A percentile compares a stretch with the other conserved stretches of the same genome.
phyloP scores from a whole-genome alignment of 2,888 invertebrate species.

The Cerceris ruficornis region DNA sequence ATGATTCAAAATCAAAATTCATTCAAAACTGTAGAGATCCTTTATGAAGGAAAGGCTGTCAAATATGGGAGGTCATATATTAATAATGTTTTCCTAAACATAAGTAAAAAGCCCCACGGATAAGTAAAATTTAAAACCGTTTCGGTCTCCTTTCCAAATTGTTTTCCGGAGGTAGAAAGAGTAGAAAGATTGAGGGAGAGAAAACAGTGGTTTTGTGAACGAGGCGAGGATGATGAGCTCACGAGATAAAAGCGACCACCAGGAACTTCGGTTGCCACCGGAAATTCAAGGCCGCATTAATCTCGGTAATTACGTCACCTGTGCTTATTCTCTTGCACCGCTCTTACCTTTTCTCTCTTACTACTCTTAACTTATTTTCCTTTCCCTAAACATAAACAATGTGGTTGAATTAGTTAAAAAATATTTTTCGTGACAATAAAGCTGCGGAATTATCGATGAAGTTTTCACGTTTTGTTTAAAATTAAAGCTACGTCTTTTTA shows the following conservation, averaged over 20 bases:
- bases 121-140: conserved; percentile 78
- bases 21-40: not conserved
- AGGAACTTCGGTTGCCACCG: conserved; percentile 62
- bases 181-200: conserved; percentile 36
- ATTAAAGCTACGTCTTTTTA: too few species aligned
- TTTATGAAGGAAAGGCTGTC: conserved; percentile 25
- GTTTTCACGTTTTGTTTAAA: too few species aligned
- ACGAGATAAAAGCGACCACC: conserved; percentile 66
- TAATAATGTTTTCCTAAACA: conserved; percentile 46
- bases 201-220: conserved; percentile 40
- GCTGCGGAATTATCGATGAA: too few species aligned
- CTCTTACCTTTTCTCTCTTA: conserved; percentile 37
- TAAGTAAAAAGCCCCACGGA: conserved; percentile 70
- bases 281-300: conserved; percentile 76
- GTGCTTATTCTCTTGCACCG: conserved; percentile 70
- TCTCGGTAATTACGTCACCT: conserved; percentile 79
- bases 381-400: not conserved
- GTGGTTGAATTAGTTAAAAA: too few species aligned
- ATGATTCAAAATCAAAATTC: not conserved
- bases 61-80: conserved; percentile 54
- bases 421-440: too few species aligned
- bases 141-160: conserved; percentile 74
- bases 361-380: conserved; percentile 5
- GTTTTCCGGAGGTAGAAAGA: conserved; percentile 70
- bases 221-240: conserved; percentile 69